Base-by-base conservation (phyloP, 2,888 invertebrate species). In the Pristionchus arcanus region DNA sequence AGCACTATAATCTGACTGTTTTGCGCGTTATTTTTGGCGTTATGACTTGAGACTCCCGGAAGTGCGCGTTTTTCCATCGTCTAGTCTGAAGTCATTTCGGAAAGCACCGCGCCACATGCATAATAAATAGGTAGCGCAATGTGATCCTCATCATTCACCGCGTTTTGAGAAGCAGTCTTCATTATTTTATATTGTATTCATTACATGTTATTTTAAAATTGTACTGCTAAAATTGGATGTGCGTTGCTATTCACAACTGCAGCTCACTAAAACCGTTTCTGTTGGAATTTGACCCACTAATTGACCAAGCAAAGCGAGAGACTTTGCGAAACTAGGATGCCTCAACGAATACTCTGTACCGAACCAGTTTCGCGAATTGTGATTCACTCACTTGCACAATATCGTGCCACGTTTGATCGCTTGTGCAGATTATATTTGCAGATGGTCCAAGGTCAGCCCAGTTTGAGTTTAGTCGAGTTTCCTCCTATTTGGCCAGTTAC, bases 1-100 rank as follows among this genome's bases (percentile, higher is more conserved):
- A 16, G 37, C 37, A 74, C 74, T 74, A 34, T 74, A 74, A 74
- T 74, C 74, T 21, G 37, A 74, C 68, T 63, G 63, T 63, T 63
- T 16, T 55, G 7, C 55, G 9, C 16, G 21, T 25, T 74, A 74
- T 74, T 74, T 42, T 37, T 21, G 74, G n/a, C 37, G 28, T 71
- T 71, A 11, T 28, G 19, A 71, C 34, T 37, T n/a, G n/a, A 49
- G 11, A 21, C 11, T 31, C 74, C 74, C 74, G 74, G 74, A 74
- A 74, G 74, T 74, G 63, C 25, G 63, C 7, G 25, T 74, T 74
- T 11, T 25, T 21, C 25, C 74, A 3, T n/a, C n/a, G 66, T 5
- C 37, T 74, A 74, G 74, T 74, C 74, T 74, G 74, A 74, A 74
- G 25, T 74, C 74, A 74, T 37, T 21, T 37, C 34, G 37, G 19